These are phyloP conservation scores for Pteruthius melanotis DNA, from an alignment of 2,113 vertebrate species.

Conservation along the genomic window DNA sequence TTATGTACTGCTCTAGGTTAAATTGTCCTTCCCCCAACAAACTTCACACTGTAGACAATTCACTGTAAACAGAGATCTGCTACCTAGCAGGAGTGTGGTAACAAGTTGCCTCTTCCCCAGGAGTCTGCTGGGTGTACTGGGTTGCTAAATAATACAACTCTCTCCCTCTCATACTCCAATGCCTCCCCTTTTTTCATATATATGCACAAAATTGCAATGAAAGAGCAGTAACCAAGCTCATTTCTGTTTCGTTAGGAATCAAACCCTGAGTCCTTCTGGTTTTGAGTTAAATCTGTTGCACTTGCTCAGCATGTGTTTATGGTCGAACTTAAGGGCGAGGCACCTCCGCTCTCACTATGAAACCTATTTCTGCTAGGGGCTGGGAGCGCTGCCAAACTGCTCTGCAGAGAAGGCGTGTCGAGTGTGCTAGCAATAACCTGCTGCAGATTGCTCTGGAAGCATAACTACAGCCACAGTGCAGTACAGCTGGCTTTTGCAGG, in stretches of 20 bases:
- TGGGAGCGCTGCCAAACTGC: constrained; percentile 41
- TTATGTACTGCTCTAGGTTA: neutral
- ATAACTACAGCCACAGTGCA: neutral
- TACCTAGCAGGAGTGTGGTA: neutral
- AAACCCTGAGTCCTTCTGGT: neutral
- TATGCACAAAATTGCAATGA: neutral
- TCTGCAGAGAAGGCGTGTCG: constrained; percentile 14
- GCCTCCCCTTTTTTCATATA: neutral
- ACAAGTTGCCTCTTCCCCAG: neutral
- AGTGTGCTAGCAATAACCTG: neutral
- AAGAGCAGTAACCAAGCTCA: neutral
- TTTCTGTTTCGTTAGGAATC: neutral
- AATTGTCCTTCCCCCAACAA: neutral
- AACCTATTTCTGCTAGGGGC: neutral
- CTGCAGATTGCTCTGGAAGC: neutral
- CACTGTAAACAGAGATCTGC: neutral
- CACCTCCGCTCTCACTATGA: neutral
- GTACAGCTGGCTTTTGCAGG: neutral
- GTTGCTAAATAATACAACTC: neutral
- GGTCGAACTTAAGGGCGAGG: neutral
- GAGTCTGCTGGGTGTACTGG: neutral
- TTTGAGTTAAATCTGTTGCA: neutral
- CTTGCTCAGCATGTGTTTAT: neutral
- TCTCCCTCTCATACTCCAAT: neutral
- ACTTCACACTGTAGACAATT: neutral